Evolutionary conservation across 2,888 invertebrate genomes (phyloP).

Genomic region (Griposia aprilina): DNA sequence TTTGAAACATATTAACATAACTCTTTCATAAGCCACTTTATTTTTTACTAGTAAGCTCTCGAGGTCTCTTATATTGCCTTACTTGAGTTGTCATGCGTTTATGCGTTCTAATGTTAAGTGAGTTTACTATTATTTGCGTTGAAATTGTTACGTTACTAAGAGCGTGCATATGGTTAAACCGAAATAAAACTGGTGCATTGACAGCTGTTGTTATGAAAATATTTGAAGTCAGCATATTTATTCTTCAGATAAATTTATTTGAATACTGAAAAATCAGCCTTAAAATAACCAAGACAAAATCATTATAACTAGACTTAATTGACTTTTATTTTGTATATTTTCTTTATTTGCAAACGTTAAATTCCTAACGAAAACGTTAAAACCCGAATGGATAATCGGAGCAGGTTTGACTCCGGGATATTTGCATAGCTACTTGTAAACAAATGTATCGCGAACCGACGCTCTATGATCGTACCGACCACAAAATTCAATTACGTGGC

Average conservation of each 20-base stretch:
- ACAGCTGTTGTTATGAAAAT: background rate
- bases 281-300: background rate
- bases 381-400: constrained; percentile 58
- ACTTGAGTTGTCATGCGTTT: background rate
- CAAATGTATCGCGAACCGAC: constrained; percentile 73
- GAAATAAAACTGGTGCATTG: background rate
- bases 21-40: constrained; percentile 45
- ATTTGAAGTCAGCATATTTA: background rate
- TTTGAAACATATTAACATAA: constrained; percentile 57
- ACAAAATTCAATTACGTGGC: constrained; percentile 88
- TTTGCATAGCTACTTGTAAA: constrained; percentile 73
- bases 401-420: constrained; percentile 63
- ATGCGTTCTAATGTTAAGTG: background rate
- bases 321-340: background rate
- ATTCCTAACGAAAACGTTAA: constrained; percentile 31
- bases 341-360: background rate
- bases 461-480: constrained; percentile 82
- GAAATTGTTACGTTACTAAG: background rate
- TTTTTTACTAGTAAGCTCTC: constrained; percentile 27
- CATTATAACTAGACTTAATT: background rate
- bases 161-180: no score
- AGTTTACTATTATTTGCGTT: background rate
- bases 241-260: background rate
- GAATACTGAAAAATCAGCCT: background rate
- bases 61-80: background rate